A percentile compares a stretch with the other conserved stretches of the same genome.
Conservation (phyloP, 1,140 invertebrate species). For the Yoshiicerus persimilis region DNA sequence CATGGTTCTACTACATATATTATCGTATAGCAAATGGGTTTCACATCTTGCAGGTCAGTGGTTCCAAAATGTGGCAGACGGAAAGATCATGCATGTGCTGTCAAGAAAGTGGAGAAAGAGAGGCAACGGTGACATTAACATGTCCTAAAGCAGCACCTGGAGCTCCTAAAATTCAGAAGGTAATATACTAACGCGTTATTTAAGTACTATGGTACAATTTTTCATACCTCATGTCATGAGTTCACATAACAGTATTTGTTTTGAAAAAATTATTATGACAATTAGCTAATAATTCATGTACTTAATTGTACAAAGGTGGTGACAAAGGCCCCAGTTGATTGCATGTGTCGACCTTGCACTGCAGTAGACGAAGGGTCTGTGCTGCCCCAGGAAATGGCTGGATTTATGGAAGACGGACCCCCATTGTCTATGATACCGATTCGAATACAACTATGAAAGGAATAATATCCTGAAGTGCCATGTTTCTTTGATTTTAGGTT, state of each 20-base stretch:
- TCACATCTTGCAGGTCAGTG: constrained; percentile 78
- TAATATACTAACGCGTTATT: constrained; percentile 54
- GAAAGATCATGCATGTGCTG: constrained; percentile 92
- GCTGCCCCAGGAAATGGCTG: constrained; percentile 80
- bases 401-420: constrained; percentile 77
- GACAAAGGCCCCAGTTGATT: constrained; percentile 79
- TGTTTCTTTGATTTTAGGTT: no score
- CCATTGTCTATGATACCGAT: constrained; percentile 47
- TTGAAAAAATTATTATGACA: no score
- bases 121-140: constrained; percentile 81
- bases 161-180: constrained; percentile 82
- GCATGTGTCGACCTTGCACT: constrained; percentile 91
- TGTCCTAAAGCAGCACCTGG: constrained; percentile 85
- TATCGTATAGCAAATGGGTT: no score
- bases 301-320: constrained; percentile 66
- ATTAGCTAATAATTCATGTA: no score
- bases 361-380: constrained; percentile 81
- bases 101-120: constrained; percentile 87
- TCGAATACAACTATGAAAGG: constrained; percentile 30
- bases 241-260: no score
- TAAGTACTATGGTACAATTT: no score
- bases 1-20: no score
- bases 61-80: constrained; percentile 94
- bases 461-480: no score
- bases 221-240: no score